Base-by-base conservation (phyloP, 2,888 invertebrate species). In the Empis stercorea region DNA sequence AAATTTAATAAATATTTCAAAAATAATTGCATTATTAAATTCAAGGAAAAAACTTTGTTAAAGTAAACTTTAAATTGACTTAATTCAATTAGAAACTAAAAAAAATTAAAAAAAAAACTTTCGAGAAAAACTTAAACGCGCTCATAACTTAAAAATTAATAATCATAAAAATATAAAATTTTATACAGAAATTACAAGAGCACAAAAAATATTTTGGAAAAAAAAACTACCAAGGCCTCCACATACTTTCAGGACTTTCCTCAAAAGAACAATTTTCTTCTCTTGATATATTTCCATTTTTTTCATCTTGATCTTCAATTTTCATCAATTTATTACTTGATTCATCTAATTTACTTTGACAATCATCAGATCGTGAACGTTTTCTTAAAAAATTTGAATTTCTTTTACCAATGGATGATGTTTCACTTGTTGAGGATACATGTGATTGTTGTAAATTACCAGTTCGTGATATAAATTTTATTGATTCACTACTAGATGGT, bases 401-500 rank as follows among this genome's bases (percentile, higher is more conserved):
- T 20, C 14, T 20, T 17, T 38, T 4, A 38, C 17, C 11, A 5
- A 38, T 17, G 11, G 13, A 17, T 38, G 16, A 16, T 27, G 72
- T 71, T 60, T 73, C 74, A 3, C 75, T 75, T 2, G 75, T 74
- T n/a, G 76, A 72, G 0, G 74, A 74, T 0, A 75, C 73, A 3
- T 73, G 73, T 1, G 70, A 66, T 53, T 71, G 73, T 50, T 75
- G 73, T 6, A 72, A 68, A 62, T 51, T 71, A 70, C 49, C 27
- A 17, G 46, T 46, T 50, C 50, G 73, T 50, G 74, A 74, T 0
- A 72, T 71, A 51, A 74, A 73, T 57, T 72, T 73, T 23, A 76
- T 76, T 0, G 76, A 76, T 11, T 76, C 76, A 48, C 75, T 70
- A 52, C 78, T 78, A 0, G 78, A 77, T 0, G 78, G 78, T 2